A percentile compares a stretch with the other conserved stretches of the same genome.
phyloP scores from a whole-genome alignment of 2,888 invertebrate genomes.

The Metallyticus violacea region DNA sequence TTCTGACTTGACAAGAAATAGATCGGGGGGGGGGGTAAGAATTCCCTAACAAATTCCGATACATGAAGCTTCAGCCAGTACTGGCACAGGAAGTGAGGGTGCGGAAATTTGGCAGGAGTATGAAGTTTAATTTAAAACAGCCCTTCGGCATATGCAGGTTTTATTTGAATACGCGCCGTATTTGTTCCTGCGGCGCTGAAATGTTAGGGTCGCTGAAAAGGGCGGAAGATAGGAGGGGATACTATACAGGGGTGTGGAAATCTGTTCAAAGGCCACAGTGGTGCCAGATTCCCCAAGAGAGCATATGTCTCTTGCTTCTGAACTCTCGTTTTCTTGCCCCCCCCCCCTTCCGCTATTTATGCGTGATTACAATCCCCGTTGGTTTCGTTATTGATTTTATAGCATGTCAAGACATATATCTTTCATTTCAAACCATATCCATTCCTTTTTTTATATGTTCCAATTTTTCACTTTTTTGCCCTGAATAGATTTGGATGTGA shows the following conservation, averaged over 20 bases:
- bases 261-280: neutral
- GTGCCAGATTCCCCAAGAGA: neutral
- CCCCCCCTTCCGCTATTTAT: no score
- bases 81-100: neutral
- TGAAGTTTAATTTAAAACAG: constrained; percentile 3
- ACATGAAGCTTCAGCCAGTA: no score
- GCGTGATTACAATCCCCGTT: no score
- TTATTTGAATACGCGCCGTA: neutral
- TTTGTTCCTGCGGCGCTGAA: neutral
- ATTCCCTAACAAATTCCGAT: neutral
- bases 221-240: neutral
- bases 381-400: no score
- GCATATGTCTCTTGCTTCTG: neutral
- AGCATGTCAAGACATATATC: no score
- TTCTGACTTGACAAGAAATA: neutral
- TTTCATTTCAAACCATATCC: no score
- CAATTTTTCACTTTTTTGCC: no score
- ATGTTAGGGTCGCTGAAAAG: neutral
- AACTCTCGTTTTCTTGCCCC: no score
- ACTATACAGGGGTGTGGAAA: neutral
- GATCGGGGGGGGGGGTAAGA: neutral
- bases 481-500: no score
- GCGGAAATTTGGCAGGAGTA: neutral
- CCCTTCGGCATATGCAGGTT: constrained; percentile 6
- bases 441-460: no score